A percentile compares a stretch with the other conserved stretches of the same genome.
Evolutionary conservation across 1,140 invertebrate species (phyloP).

Genomic region (Nylanderia fulva): DNA sequence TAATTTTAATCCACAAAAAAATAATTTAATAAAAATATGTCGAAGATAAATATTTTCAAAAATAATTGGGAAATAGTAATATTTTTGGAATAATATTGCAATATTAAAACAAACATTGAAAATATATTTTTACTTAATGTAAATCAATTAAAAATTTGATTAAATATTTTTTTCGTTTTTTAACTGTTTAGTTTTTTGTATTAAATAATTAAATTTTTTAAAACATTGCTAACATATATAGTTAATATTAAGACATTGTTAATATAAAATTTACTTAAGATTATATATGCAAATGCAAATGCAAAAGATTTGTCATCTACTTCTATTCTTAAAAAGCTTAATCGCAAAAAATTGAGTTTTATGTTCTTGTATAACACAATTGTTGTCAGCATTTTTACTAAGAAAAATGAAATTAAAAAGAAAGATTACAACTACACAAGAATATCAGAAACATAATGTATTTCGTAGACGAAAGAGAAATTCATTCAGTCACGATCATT

Average conservation of each 20-base stretch:
- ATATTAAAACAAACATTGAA: no score
- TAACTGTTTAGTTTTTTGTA: no score
- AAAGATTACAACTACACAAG: background rate
- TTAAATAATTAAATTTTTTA: slow-evolving; percentile 1
- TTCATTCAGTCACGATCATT: slow-evolving; percentile 32
- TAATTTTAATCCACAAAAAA: background rate
- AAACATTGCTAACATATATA: background rate
- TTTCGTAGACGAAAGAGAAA: slow-evolving; percentile 2
- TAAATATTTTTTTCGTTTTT: no score
- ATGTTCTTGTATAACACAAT: background rate
- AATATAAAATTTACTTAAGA: background rate
- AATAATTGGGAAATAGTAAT: no score
- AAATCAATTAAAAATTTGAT: no score
- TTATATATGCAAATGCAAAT: background rate
- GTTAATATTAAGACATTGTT: background rate
- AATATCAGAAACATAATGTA: slow-evolving; percentile 2
- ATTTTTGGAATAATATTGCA: no score
- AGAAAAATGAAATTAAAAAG: slow-evolving; percentile 1
- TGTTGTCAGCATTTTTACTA: background rate
- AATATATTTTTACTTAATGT: no score
- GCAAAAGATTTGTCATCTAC: background rate
- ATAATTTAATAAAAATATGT: no score
- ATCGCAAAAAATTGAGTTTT: background rate
- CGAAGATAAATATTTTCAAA: no score
- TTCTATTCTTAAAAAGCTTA: background rate